Evolutionary conservation across 2,888 invertebrate species (phyloP).

Genomic region (Xiphydria camelus): DNA sequence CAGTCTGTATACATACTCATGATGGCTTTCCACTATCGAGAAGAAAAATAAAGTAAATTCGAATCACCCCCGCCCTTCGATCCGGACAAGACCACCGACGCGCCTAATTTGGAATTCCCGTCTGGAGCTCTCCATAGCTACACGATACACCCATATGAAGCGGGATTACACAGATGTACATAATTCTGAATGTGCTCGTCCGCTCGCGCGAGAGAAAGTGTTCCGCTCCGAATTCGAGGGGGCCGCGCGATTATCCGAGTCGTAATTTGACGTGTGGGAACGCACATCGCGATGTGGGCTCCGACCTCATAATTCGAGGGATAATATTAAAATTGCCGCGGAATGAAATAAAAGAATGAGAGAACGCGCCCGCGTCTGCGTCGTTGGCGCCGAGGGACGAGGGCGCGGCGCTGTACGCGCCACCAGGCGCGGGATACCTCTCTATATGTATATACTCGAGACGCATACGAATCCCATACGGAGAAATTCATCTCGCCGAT

Average conservation of each 20-base stretch:
- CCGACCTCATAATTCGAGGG: slow-evolving; percentile 43
- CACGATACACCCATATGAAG: no score
- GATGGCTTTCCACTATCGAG: no score
- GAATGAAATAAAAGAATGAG: slow-evolving; percentile 48
- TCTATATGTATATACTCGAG: slow-evolving; percentile 1
- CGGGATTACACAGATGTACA: slow-evolving; percentile 3
- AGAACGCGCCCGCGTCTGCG: slow-evolving; percentile 21
- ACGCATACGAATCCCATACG: no score
- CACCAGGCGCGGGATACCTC: slow-evolving; percentile 5
- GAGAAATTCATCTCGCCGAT: no score
- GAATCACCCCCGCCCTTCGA: no score
- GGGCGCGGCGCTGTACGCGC: slow-evolving; percentile 7
- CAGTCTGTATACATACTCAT: no score
- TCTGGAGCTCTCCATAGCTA: no score
- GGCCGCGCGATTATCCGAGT: slow-evolving; percentile 41
- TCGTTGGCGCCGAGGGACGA: slow-evolving; percentile 20
- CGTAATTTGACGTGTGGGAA: slow-evolving; percentile 2
- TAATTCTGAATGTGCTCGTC: slow-evolving; percentile 31
- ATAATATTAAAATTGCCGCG: slow-evolving; percentile 53
- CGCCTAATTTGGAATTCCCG: no score
- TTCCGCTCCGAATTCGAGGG: slow-evolving; percentile 33
- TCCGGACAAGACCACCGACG: no score
- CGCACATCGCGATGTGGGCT: slow-evolving; percentile 4
- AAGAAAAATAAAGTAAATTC: no score
- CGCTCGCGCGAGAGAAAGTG: slow-evolving; percentile 32